phyloP scores from a whole-genome alignment of 1,140 invertebrate species.

The Amphibalanus amphitrite region DNA sequence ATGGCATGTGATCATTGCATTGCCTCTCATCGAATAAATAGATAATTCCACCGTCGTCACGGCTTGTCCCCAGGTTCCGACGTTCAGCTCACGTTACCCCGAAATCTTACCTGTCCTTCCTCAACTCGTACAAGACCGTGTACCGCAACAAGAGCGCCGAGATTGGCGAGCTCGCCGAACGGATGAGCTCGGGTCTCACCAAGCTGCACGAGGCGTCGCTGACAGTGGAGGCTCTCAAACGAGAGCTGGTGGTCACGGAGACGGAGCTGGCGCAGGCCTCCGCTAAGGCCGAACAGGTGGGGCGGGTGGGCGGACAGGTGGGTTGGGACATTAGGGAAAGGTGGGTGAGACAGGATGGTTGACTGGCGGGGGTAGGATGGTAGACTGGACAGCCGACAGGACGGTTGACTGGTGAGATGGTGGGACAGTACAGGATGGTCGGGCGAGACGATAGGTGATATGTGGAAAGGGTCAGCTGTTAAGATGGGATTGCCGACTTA shows the following conservation, averaged over 20 bases:
- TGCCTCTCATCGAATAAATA: too few species aligned
- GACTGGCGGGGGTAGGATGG: too few species aligned
- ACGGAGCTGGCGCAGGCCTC: slow-evolving; percentile 74
- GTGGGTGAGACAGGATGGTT: too few species aligned
- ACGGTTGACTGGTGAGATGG: slow-evolving; percentile 5
- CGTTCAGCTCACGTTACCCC: slow-evolving; percentile 90
- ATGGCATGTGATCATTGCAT: too few species aligned
- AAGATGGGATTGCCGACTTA: too few species aligned
- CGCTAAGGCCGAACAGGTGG: slow-evolving; percentile 59
- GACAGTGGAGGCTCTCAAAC: slow-evolving; percentile 74
- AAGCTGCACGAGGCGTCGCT: slow-evolving; percentile 87
- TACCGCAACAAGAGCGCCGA: slow-evolving; percentile 69
- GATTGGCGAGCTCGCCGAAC: slow-evolving; percentile 64
- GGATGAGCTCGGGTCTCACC: slow-evolving; percentile 83
- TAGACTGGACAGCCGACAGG: too few species aligned
- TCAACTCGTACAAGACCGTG: slow-evolving; percentile 84
- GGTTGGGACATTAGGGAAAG: neutral
- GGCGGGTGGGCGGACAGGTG: too few species aligned
- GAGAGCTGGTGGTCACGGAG: slow-evolving; percentile 85
- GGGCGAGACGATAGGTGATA: too few species aligned
- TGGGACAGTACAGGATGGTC: too few species aligned
- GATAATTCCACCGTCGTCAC: too few species aligned
- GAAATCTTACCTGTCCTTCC: slow-evolving; percentile 91
- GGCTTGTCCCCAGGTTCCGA: slow-evolving; percentile 41
- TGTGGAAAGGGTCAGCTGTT: too few species aligned